Evolutionary conservation across 2,888 invertebrate genomes (phyloP), one percentile per base, ranked within the genome.

Genomic region (Cataglyphis cursor): DNA sequence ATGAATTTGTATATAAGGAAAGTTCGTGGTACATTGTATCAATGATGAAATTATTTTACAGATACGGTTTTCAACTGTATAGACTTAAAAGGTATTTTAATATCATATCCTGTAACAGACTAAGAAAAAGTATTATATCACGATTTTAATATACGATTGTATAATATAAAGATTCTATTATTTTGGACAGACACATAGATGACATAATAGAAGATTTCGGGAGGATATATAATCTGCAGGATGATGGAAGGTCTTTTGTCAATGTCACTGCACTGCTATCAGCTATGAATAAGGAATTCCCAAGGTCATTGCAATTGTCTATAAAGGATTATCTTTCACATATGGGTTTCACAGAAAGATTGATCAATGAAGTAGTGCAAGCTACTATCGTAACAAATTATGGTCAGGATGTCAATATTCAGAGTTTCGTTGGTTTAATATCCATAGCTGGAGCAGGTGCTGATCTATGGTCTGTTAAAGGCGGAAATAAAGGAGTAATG

Each of bases 311-410:
- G 21, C 93, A 95, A 66, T 90, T 90, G 44, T 93, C 95, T 2
- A 92, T 95, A 44, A 90, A 90, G 61, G 92, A 94, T 61, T 93
- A 95, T 66, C 93, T 96, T 57, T 87, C 86, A 24, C 92, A 94
- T 51, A 89, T 94, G 35, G 95, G 95, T 0, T 95, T 95, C 85
- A 94, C 95, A 6, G 93, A 95, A 9, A 85, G 76, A 24, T 93
- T 96, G 35, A 95, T 96, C 48, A 91, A 96, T 72, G 96, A 97
- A 93, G 85, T 97, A 59, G 96, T 96, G 3, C 92, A 95, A 86
- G 95, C 96, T 0, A 95, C 96, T 12, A 92, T 96, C 73, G 94
- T 96, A 81, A 95, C 95, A 0, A 96, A 97, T 94, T 97, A 96
- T 91, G 96, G 96, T 6, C 97, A 97, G 92, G 95, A 95, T 31